Conservation (phyloP, 2,888 invertebrate species). For the Xanthostigma xanthostigma region DNA sequence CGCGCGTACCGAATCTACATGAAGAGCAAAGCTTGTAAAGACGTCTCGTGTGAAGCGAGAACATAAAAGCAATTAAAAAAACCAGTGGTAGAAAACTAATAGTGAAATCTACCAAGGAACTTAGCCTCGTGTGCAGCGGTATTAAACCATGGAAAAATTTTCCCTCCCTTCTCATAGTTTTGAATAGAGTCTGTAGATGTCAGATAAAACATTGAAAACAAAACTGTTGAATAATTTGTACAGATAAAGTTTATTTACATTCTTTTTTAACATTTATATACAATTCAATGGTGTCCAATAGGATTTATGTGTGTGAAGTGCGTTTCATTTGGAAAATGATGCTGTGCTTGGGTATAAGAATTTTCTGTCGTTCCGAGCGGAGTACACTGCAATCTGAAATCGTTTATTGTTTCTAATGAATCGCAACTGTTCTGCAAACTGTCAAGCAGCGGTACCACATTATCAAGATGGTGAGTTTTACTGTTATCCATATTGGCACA, state of each 20-base stretch:
- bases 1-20: too few species aligned
- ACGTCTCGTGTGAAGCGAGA: too few species aligned
- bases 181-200: too few species aligned
- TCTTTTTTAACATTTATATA: neutral
- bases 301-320: neutral
- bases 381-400: neutral
- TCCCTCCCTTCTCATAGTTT: too few species aligned
- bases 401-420: constrained; percentile 1
- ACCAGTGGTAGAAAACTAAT: too few species aligned
- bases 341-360: neutral
- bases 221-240: too few species aligned
- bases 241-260: neutral
- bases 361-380: neutral
- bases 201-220: too few species aligned
- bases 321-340: neutral
- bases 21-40: too few species aligned
- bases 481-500: constrained; percentile 4
- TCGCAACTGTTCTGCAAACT: constrained; percentile 1
- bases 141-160: too few species aligned
- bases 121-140: too few species aligned
- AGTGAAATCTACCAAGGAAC: too few species aligned
- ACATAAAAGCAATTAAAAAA: too few species aligned
- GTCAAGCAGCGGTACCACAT: neutral
- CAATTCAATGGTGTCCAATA: neutral
- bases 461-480: neutral